Evolutionary conservation across 2,113 vertebrate species (phyloP), one percentile per base, ranked within the genome.

Genomic region (Pseudolaguvia tuberculata): DNA sequence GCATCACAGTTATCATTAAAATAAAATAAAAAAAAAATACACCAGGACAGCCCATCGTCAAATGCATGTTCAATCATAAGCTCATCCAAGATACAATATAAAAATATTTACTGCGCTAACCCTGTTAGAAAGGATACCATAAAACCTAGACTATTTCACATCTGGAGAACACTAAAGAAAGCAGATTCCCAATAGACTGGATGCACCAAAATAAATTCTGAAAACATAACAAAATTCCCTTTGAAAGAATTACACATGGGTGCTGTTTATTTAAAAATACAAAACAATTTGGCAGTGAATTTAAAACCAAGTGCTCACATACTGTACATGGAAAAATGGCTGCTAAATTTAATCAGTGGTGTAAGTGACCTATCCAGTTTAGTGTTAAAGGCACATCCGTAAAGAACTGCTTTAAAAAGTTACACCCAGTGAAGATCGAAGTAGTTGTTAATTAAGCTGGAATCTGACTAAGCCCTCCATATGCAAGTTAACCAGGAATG

Each of bases 1-100:
- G 81, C 76, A 63, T 81, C 80, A 84, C 82, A 78, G 79, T 79
- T 79, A 80, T 70, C 76, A 83, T 80, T 81, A 79, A 79, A 66
- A 68, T 63, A 77, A 73, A 55, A 61, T n/a, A n/a, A n/a, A n/a
- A 5, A 53, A n/a, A 51, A 35, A 76, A 56, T 20, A 56, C 25
- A 73, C 23, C 20, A 58, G 50, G 45, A 73, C 56, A 63, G 48
- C 72, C 68, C 59, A 70, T 53, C 50, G 76, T 58, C 62, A 71
- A 79, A 80, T 80, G 82, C 82, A 73, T 70, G 75, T 39, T 70
- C 59, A 4, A 35, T 50, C 65, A 55, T 42, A 12, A 20, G 9
- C 4, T 42, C 21, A 21, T 47, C 47, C 13, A 47, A 55, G 51
- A 52, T 27, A 45, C 63, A 73, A 59, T 77, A 53, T 65, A 55